Base-by-base conservation (phyloP, 2,113 vertebrate species). In the Agelaius tricolor region DNA sequence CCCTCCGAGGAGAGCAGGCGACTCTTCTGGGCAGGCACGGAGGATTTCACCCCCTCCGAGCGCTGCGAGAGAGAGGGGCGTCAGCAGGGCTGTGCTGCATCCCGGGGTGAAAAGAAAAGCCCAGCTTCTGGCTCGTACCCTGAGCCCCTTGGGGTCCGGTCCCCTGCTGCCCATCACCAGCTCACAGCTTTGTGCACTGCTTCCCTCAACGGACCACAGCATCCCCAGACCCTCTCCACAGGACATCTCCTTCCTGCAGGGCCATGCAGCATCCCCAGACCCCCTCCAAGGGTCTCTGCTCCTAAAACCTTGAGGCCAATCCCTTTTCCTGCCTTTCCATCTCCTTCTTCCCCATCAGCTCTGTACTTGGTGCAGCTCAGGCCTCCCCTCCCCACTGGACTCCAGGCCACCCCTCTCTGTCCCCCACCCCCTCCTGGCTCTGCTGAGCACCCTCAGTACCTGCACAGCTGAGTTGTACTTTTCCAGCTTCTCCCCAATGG, bases 401-500 rank as follows among this genome's bases (percentile, higher is more conserved):
- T 69, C 58, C 28, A 72, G 87, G 9, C 15, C 57, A 46, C 19
- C 5, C 11, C 9, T 57, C 61, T 68, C 19, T 24, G 10, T 37
- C 43, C 39, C 52, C 47, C 58, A 28, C 0, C 1, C n/a, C 35
- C 10, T 15, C 20, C 41, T 6, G 2, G 46, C 28, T 20, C 5
- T 65, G 37, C 35, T 16, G 22, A 51, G 31, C 11, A 11, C 1
- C 31, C 68, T 68, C 2, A 8, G 57, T 91, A 99, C 99, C 98
- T 99, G 99, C 41, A 99, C 97, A 4, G 99, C 99, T 0, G 98
- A 98, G 77, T 97, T 98, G 94, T 99, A 98, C 87, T 97, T 96
- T 76, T 99, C 98, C 98, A 99, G 98, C 96, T 98, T 99, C 97
- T 99, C 99, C 79, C 98, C 98, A 41, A 99, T 98, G 77, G 93